Evolutionary conservation across 2,113 vertebrate genomes (phyloP).

Genomic region (Carassius auratus): DNA sequence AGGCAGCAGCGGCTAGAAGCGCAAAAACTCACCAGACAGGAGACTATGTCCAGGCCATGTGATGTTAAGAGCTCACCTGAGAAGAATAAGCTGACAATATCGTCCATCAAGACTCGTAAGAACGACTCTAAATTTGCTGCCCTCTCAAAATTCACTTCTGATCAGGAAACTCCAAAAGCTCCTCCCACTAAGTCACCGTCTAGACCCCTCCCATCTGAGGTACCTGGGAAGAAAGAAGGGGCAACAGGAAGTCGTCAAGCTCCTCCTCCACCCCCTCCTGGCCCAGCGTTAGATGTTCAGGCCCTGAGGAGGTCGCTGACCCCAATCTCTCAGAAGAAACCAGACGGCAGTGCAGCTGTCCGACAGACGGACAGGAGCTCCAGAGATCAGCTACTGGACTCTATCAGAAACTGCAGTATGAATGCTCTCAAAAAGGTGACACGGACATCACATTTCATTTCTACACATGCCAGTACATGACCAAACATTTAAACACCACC

Average conservation of each 20-base stretch:
- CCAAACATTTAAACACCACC: not conserved
- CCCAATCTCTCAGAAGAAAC: slow-evolving; percentile 79
- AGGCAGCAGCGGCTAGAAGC: slow-evolving; percentile 81
- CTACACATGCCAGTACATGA: not conserved
- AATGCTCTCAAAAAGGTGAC: slow-evolving; percentile 83
- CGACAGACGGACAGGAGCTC: slow-evolving; percentile 79
- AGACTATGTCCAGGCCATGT: not conserved
- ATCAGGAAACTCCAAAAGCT: slow-evolving; percentile 11
- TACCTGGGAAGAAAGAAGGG: slow-evolving; percentile 30
- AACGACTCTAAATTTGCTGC: slow-evolving; percentile 41
- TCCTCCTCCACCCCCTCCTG: slow-evolving; percentile 58
- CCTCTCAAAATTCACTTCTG: slow-evolving; percentile 48
- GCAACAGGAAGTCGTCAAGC: not conserved
- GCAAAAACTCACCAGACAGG: slow-evolving; percentile 49
- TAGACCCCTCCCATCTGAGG: not conserved
- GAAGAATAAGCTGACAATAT: slow-evolving; percentile 9
- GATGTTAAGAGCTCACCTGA: slow-evolving; percentile 21
- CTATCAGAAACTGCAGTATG: slow-evolving; percentile 83
- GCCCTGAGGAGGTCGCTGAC: slow-evolving; percentile 79
- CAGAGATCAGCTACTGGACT: slow-evolving; percentile 83
- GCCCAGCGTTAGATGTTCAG: slow-evolving; percentile 74
- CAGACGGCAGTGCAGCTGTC: slow-evolving; percentile 71
- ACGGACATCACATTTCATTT: not conserved
- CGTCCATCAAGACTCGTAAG: slow-evolving; percentile 15
- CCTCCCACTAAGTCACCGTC: not conserved